These are phyloP conservation scores for Microctonus brassicae DNA, from an alignment of 2,888 invertebrate species.

Conservation along the genomic window DNA sequence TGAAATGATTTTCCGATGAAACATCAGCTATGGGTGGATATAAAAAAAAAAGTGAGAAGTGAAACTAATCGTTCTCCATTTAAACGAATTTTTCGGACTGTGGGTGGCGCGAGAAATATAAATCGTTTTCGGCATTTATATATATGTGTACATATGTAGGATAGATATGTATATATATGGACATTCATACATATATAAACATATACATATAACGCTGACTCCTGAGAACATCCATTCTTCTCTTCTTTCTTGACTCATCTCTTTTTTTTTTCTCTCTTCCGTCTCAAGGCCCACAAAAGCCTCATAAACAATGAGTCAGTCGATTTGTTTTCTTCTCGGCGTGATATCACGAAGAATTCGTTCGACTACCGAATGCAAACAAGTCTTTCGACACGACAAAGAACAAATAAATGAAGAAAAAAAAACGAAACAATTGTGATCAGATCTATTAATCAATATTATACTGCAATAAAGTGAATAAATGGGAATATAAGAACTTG, in stretches of 20 bases:
- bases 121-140: slow-evolving; percentile 27
- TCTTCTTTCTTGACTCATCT: slow-evolving; percentile 15
- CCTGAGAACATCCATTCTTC: slow-evolving; percentile 22
- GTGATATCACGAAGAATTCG: slow-evolving; percentile 19
- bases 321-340: slow-evolving; percentile 44
- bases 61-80: slow-evolving; percentile 39
- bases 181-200: too few species aligned
- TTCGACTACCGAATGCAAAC: slow-evolving; percentile 32
- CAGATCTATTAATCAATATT: not conserved
- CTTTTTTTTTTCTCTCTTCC: slow-evolving; percentile 25
- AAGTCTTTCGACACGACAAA: slow-evolving; percentile 16
- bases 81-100: slow-evolving; percentile 34
- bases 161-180: too few species aligned
- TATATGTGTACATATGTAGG: too few species aligned
- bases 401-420: not conserved
- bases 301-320: slow-evolving; percentile 49
- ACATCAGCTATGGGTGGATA: not conserved
- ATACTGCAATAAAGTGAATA: not conserved
- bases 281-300: slow-evolving; percentile 26
- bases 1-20: slow-evolving; percentile 26
- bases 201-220: slow-evolving; percentile 23
- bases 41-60: slow-evolving; percentile 34
- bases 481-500: too few species aligned
- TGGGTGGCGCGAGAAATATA: slow-evolving; percentile 42
- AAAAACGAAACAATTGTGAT: not conserved